Base-by-base conservation (phyloP, 2,797 vertebrate genomes). In the Sciaenops ocellatus region DNA sequence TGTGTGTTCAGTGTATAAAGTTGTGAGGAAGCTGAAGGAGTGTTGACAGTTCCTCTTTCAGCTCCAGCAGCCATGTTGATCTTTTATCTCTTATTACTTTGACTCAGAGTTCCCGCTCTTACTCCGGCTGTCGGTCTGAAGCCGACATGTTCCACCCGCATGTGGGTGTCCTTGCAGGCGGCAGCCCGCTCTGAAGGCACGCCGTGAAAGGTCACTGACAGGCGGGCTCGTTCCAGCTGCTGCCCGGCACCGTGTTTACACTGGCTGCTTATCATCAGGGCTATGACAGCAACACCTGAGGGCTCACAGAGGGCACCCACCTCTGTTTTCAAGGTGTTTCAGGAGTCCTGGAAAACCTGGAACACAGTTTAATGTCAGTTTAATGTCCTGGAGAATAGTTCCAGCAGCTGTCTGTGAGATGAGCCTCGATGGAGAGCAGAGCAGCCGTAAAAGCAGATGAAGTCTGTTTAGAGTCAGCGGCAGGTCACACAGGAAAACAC, bases 21-120 rank as follows among this genome's bases (percentile, higher is more conserved):
- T 78, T n/a, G 17, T 7, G 47, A 83, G 88, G 84, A 90, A 89
- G 73, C 80, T 59, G 79, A 41, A 38, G 44, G n/a, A 0, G 64
- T 59, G 66, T 71, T 44, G 64, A 66, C 73, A 79, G 66, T 85
- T 88, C 83, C 86, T 82, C 84, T 83, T 83, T 76, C 2, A 6
- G 13, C 1, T 7, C 7, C 34, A 34, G 34, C 34, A n/a, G 10
- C 6, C 57, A 5, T 10, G 3, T 18, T 64, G 1, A 26, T 48
- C 52, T 8, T 26, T 11, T 28, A 47, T 8, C n/a, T 48, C 22
- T 6, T n/a, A 5, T 64, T 30, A 51, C 17, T 44, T 24, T 30
- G 7, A 24, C 46, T 41, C 17, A 7, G 1, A 47, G 56, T 38
- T 41, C 6, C 1, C 8, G 5, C 11, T 17, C 24, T 44, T 4